A percentile compares a stretch with the other conserved stretches of the same genome.
Evolutionary conservation across 1,140 invertebrate species (phyloP).

Genomic region (Elymnias hypermnestra): DNA sequence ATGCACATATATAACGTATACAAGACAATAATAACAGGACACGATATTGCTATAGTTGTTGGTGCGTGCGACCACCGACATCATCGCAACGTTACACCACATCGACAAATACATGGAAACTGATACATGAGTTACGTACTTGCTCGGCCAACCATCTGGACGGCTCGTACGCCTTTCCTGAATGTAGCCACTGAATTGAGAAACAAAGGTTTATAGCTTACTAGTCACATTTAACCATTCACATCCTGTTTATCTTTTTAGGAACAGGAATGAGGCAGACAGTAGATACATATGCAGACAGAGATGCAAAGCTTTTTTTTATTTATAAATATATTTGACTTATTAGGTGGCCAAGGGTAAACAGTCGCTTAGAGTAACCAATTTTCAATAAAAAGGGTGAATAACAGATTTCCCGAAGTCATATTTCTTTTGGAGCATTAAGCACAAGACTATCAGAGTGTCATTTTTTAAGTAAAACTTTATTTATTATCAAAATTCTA

Average conservation of each 20-base stretch:
- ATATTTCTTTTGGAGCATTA: no score
- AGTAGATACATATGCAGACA: constrained; percentile 47
- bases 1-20: constrained; percentile 70
- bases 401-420: no score
- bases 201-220: constrained; percentile 65
- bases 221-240: constrained; percentile 20
- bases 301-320: constrained; percentile 55
- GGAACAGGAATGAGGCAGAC: constrained; percentile 38
- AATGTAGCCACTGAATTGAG: constrained; percentile 95
- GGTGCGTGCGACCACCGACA: constrained; percentile 32
- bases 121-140: constrained; percentile 87
- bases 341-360: constrained; percentile 15
- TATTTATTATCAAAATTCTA: no score
- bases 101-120: constrained; percentile 64
- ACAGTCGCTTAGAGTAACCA: constrained; percentile 18
- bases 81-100: constrained; percentile 57
- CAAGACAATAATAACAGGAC: constrained; percentile 70
- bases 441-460: no score
- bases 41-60: constrained; percentile 57
- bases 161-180: constrained; percentile 99
- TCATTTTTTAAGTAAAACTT: no score
- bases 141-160: constrained; percentile 98
- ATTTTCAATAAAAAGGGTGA: not conserved
- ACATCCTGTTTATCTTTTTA: constrained; percentile 20
- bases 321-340: constrained; percentile 11